Base-by-base conservation (phyloP, 2,888 invertebrate species). In the Netelia virgata region DNA sequence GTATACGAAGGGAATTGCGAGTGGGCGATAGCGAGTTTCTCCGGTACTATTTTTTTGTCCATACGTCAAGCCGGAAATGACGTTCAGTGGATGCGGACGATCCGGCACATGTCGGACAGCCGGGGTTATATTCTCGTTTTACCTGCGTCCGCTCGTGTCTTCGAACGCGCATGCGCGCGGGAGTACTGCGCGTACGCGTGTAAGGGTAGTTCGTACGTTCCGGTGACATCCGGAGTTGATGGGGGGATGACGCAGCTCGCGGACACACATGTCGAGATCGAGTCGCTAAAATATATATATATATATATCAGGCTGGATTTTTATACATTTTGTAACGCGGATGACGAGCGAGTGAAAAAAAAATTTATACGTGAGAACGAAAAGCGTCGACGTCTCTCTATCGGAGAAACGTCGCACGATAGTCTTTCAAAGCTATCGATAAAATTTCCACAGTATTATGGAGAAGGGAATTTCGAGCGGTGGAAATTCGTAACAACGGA, bases 1-100 rank as follows among this genome's bases (percentile, higher is more conserved):
- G 63, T n/a, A n/a, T n/a, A 61, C 43, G 59, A 63, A 59, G 72
- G 50, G 66, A 73, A 82, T 77, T 68, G 76, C 64, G 72, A 72
- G 63, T 47, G n/a, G 70, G 72, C 72, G 70, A 75, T 81, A 64
- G 75, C 57, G 74, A 69, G 59, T 63, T 70, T 53, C 59, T 59
- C 77, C 18, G 61, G 16, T 41, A 47, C 63, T 53, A 47, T 82
- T 77, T 82, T 77, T 73, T 82, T 64, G n/a, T 79, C 73, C 82
- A 82, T 77, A 73, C 73, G 82, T 82, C 82, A 77, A 68, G 61
- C 77, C 82, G 82, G 82, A 82, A 82, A 82, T 82, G 82, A 82
- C 82, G 66, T 82, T 82, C 77, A 73, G 77, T 73, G 77, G 73
- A 77, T 77, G 64, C 76, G 57, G 76, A 64, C 43, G 75, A 68